Conservation (phyloP, 2,888 invertebrate species). For the Bombyx huttoni region DNA sequence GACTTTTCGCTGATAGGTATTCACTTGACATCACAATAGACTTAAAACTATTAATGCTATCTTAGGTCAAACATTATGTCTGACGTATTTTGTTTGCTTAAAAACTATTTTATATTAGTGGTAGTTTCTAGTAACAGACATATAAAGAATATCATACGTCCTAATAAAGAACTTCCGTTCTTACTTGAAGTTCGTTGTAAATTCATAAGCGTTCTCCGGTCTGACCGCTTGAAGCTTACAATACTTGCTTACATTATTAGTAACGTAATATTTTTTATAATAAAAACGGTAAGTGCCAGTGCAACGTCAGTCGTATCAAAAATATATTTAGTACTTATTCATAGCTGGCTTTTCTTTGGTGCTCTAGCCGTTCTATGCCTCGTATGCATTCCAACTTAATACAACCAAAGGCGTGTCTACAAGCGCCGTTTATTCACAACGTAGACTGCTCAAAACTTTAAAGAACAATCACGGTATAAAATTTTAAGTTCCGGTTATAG, state of each 20-base stretch:
- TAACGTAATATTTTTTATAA: neutral
- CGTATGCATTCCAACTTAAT: slow-evolving; percentile 14
- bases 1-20: slow-evolving; percentile 3
- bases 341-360: slow-evolving; percentile 47
- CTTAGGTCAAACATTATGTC: neutral
- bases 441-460: no score
- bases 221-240: neutral
- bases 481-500: no score
- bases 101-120: neutral
- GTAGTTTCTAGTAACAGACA: neutral
- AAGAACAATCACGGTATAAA: no score
- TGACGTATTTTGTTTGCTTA: neutral
- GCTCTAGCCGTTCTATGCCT: slow-evolving; percentile 60
- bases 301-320: neutral
- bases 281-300: neutral
- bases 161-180: no score
- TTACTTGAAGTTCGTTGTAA: no score
- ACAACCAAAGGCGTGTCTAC: neutral
- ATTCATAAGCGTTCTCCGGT: neutral
- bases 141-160: no score
- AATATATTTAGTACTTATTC: neutral
- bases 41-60: neutral
- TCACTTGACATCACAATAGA: neutral
- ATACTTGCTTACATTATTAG: neutral
- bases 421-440: no score